Base-by-base conservation (phyloP, 1,140 invertebrate species). In the Drosophila orosa region DNA sequence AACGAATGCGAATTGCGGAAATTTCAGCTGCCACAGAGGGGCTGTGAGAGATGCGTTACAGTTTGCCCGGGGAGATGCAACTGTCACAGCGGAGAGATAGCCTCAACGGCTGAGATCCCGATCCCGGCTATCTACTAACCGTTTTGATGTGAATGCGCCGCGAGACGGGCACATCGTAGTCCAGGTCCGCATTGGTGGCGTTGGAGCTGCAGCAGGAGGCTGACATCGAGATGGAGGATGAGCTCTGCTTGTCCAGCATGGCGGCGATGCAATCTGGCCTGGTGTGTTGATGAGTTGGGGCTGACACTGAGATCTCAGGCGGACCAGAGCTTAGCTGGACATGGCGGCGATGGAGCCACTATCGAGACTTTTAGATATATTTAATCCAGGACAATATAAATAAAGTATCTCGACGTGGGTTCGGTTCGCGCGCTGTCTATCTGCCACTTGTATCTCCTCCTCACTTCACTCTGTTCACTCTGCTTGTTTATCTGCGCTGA, bases 341-440 rank as follows among this genome's bases (percentile, higher is more conserved):
- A 48, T 83, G 48, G 42, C 22, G 37, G 56, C 48, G 65, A 17
- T 19, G 25, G 25, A 31, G 24, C 27, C 40, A 57, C 24, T 17
- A 54, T 61, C 65, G 84, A 89, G 84, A 85, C 37, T 74, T 65
- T 74, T 76, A 80, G 77, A 85, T 87, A 91, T 91, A 91, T 91
- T 91, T 91, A 91, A 91, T 91, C 90, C 90, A 91, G 90, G 90
- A 90, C 90, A 91, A 91, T 90, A 91, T 91, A 91, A 78, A 80
- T 91, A 78, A 84, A 91, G 77, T 83, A 80, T 78, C 84, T 91
- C 90, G 74, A 76, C 66, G 71, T 62, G 42, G 60, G 59, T 52
- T 55, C 52, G 58, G 56, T 48, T 55, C 50, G 39, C 44, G 27
- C 69, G 13, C 63, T 71, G 56, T 54, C 35, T 54, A 69, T 71